phyloP scores from a whole-genome alignment of 2,888 invertebrate species.

The Campaea margaritaria region DNA sequence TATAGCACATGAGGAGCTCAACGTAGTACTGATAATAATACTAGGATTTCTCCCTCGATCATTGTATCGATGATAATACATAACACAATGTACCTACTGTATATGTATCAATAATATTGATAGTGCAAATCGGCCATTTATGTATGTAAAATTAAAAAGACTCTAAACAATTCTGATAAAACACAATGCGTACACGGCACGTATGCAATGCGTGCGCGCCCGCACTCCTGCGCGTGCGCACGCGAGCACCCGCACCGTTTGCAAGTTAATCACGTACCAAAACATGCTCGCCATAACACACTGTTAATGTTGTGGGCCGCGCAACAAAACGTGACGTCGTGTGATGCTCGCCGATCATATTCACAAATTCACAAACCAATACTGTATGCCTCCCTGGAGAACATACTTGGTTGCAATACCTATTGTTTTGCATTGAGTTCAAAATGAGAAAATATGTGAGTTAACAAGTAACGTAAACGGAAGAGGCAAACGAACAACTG shows the following conservation, averaged over 20 bases:
- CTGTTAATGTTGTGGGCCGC: constrained; percentile 62
- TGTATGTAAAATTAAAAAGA: not conserved
- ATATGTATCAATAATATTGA: too few species aligned
- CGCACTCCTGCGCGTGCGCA: constrained; percentile 8
- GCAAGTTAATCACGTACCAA: constrained; percentile 74
- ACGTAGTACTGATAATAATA: too few species aligned
- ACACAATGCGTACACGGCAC: constrained; percentile 48
- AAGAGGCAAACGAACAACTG: too few species aligned
- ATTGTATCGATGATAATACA: too few species aligned
- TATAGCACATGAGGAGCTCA: too few species aligned
- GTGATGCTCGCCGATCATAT: constrained; percentile 39
- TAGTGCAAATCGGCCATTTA: too few species aligned
- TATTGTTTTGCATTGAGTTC: too few species aligned
- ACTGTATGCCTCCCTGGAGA: not conserved
- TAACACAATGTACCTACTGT: too few species aligned
- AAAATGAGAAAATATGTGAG: too few species aligned
- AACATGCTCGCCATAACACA: constrained; percentile 79
- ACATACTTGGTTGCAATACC: not conserved
- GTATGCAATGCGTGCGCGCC: constrained; percentile 25
- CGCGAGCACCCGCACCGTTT: constrained; percentile 43
- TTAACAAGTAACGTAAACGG: too few species aligned
- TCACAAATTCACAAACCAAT: not conserved
- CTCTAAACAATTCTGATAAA: constrained; percentile 42
- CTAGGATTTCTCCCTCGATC: too few species aligned
- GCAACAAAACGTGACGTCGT: constrained; percentile 51